phyloP scores from a whole-genome alignment of 2,113 vertebrate species.

The Campylomormyrus tamandua region DNA sequence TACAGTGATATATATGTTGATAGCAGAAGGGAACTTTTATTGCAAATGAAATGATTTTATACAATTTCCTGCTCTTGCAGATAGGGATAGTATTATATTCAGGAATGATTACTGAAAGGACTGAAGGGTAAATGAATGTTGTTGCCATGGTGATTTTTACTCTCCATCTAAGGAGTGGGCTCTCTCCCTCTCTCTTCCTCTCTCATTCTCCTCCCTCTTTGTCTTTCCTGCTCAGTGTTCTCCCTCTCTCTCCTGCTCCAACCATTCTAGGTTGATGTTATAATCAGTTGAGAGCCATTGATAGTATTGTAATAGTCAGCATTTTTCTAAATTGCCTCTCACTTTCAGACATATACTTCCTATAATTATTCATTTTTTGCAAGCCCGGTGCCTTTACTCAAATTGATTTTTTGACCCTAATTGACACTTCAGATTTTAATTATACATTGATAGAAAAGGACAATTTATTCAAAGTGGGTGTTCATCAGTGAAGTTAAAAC shows the following conservation, averaged over 20 bases:
- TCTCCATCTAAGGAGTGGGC: not conserved
- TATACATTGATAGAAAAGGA: not conserved
- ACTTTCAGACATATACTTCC: slow-evolving; percentile 10
- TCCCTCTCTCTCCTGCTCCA: not conserved
- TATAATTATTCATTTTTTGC: slow-evolving; percentile 14
- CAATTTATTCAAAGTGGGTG: not conserved
- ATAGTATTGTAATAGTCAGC: slow-evolving; percentile 3
- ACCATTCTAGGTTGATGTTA: slow-evolving; percentile 3
- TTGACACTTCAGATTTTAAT: not conserved
- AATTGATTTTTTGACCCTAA: not conserved
- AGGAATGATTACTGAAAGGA: slow-evolving; percentile 20
- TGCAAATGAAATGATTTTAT: not conserved
- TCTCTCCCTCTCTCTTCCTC: not conserved
- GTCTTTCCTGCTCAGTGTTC: not conserved
- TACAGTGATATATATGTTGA: not conserved
- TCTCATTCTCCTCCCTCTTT: not conserved
- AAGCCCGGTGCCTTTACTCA: not conserved
- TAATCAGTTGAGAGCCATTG: slow-evolving; percentile 12
- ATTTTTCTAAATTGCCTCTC: slow-evolving; percentile 12
- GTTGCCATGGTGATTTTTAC: slow-evolving; percentile 25
- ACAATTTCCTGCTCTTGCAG: not conserved
- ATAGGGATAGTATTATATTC: slow-evolving; percentile 6
- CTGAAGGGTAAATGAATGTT: slow-evolving; percentile 27
- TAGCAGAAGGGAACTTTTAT: slow-evolving; percentile 2
- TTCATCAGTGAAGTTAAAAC: not conserved